Conservation (phyloP, 2,113 vertebrate species). For the Mobula hypostoma region DNA sequence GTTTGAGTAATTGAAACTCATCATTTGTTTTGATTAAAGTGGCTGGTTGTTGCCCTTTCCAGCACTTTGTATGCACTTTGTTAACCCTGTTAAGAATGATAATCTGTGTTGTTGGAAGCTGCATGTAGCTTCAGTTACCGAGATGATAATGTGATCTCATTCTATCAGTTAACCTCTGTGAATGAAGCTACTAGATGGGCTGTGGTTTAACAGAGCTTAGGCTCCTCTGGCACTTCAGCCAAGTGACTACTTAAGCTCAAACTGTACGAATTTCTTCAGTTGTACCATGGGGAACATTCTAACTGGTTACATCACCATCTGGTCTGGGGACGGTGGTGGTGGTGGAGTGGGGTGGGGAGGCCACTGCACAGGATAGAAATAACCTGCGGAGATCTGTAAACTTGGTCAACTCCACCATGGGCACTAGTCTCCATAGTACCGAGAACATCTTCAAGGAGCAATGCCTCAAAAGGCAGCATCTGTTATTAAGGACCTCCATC, state of each 20-base stretch:
- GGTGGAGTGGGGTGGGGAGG: too few relatives aligned
- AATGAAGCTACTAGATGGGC: not conserved
- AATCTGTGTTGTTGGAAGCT: not conserved
- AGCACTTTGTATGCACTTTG: not conserved
- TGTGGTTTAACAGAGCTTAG: not conserved
- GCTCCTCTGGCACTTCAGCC: not conserved
- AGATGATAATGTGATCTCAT: not conserved
- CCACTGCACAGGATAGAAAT: too few relatives aligned
- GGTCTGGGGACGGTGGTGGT: too few relatives aligned
- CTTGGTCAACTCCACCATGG: too few relatives aligned
- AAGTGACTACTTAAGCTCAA: not conserved
- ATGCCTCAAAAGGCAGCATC: too few relatives aligned
- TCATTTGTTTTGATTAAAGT: constrained; percentile 8
- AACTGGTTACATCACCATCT: too few relatives aligned
- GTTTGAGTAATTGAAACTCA: constrained; percentile 16
- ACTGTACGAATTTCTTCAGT: too few relatives aligned
- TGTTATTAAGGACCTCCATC: too few relatives aligned
- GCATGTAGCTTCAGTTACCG: not conserved
- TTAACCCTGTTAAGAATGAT: not conserved
- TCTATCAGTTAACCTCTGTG: not conserved
- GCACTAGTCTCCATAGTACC: too few relatives aligned
- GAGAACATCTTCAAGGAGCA: too few relatives aligned
- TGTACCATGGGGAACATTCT: too few relatives aligned
- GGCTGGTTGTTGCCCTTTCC: not conserved
- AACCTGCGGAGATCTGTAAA: too few relatives aligned